Evolutionary conservation across 2,113 vertebrate genomes (phyloP).

Genomic region (Chelonoidis abingdonii): DNA sequence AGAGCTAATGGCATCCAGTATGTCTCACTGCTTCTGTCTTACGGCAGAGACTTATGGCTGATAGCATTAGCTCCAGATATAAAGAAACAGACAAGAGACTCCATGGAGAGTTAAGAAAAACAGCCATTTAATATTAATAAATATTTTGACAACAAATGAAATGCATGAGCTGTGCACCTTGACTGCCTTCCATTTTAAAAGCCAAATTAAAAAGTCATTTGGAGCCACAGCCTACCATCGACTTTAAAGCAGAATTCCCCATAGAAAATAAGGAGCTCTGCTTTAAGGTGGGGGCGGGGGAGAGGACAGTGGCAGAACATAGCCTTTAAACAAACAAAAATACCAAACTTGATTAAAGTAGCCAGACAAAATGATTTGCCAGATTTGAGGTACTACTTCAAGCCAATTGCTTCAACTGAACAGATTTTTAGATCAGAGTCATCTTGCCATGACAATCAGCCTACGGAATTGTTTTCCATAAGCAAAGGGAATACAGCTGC

Average conservation of each 20-base stretch:
- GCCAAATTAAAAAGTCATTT: accelerated
- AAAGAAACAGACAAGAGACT: neutral
- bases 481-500: neutral
- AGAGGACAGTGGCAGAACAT: neutral
- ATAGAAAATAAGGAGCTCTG: neutral
- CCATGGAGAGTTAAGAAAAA: neutral
- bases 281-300: no score
- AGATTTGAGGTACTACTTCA: neutral
- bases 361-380: accelerated
- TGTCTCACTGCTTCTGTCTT: neutral
- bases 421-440: neutral
- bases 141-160: neutral
- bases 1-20: slow-evolving; percentile 50
- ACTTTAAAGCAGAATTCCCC: neutral
- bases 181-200: neutral
- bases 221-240: neutral
- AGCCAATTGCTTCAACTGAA: neutral
- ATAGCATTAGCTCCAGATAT: neutral
- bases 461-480: neutral
- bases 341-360: neutral
- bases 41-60: slow-evolving; percentile 17
- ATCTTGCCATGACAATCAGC: no score
- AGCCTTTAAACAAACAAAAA: neutral
- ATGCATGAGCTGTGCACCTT: neutral
- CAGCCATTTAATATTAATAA: slow-evolving; percentile 1